Conservation (phyloP, 2,113 vertebrate species). For the Fregetta grallaria region DNA sequence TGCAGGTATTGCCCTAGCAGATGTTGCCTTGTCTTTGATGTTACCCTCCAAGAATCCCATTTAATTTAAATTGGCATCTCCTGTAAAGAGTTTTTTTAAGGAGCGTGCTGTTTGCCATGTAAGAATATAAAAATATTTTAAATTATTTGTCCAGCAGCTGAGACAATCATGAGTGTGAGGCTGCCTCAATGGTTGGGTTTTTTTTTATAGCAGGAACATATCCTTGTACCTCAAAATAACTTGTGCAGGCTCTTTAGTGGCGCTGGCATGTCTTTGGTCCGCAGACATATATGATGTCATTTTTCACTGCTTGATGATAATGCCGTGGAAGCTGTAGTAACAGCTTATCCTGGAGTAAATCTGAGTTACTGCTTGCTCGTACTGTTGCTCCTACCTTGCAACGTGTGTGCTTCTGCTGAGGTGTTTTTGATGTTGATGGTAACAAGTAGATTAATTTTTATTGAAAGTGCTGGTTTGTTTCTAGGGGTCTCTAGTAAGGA, state of each 20-base stretch:
- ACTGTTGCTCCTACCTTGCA: not conserved
- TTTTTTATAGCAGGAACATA: not conserved
- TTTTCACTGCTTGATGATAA: not conserved
- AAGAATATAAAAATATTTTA: not conserved
- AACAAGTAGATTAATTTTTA: not conserved
- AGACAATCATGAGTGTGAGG: not conserved
- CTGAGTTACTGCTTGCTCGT: not conserved
- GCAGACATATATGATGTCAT: not conserved
- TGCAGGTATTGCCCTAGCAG: not conserved
- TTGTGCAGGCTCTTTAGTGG: not conserved
- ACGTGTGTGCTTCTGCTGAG: not conserved
- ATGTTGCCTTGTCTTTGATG: not conserved
- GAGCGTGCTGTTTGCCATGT: not conserved
- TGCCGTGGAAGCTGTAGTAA: not conserved
- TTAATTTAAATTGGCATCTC: not conserved
- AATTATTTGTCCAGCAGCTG: not conserved
- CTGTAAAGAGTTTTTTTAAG: not conserved
- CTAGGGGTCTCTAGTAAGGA: not conserved
- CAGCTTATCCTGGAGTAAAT: not conserved
- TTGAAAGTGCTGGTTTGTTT: not conserved
- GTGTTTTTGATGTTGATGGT: not conserved
- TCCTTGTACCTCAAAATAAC: not conserved
- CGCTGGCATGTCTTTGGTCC: no score
- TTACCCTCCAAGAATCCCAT: not conserved
- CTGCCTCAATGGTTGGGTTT: not conserved